Conservation (phyloP, 2,797 vertebrate genomes). For the Tragelaphus oryx region DNA sequence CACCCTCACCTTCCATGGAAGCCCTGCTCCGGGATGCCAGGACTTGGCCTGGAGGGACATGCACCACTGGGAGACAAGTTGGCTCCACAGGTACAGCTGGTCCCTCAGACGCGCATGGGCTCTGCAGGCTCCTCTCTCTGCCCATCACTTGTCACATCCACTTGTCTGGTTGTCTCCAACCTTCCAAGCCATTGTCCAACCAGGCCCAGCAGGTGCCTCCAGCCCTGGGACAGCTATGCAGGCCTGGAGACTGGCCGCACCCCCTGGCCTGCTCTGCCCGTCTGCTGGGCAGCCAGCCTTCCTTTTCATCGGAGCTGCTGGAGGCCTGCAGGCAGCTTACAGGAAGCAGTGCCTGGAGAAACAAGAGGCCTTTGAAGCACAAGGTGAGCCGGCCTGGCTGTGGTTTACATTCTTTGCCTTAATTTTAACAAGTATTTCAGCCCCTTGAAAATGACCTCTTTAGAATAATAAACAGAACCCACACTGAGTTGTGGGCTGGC, state of each 20-base stretch:
- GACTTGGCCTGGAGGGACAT: conserved; percentile 20
- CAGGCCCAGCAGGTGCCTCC: conserved; percentile 65
- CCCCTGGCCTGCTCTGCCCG: fast-evolving
- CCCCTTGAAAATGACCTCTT: conserved; percentile 74
- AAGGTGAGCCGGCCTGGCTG: conserved; percentile 77
- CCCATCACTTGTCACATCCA: background rate
- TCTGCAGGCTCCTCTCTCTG: background rate
- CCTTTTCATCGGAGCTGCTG: background rate
- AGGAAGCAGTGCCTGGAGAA: conserved; percentile 32
- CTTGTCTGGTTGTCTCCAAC: background rate
- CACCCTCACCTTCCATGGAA: conserved; percentile 36
- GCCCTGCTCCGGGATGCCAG: conserved; percentile 44
- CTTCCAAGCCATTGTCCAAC: background rate
- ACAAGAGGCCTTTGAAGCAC: conserved; percentile 78
- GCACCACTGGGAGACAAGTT: background rate
- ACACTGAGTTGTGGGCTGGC: conserved; percentile 64
- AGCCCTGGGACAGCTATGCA: background rate
- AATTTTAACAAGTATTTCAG: conserved; percentile 79
- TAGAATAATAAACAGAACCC: conserved; percentile 80
- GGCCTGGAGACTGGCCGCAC: fast-evolving
- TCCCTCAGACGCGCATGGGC: fast-evolving
- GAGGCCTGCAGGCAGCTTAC: background rate
- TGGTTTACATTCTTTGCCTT: conserved; percentile 73
- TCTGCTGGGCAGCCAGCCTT: fast-evolving
- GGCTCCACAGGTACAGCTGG: background rate